Evolutionary conservation across 1,140 invertebrate genomes (phyloP).

Genomic region (Aphidius ervi): DNA sequence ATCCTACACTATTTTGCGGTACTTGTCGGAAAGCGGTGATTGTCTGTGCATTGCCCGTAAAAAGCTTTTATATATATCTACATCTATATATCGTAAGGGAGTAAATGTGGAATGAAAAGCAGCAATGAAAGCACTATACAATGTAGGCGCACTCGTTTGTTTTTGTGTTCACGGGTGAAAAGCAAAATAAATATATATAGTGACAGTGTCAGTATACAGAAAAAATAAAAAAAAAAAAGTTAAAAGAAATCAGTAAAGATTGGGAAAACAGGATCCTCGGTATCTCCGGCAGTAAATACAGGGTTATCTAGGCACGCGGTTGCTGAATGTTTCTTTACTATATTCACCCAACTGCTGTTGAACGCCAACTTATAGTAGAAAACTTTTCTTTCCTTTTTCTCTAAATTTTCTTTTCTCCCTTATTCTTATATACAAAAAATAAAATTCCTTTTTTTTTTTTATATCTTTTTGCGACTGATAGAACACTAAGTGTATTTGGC

Average conservation of each 20-base stretch:
- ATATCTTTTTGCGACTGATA: slow-evolving; percentile 31
- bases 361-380: too few species aligned
- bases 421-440: too few species aligned
- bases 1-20: slow-evolving; percentile 8
- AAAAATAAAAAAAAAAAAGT: too few species aligned
- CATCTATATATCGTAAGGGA: too few species aligned
- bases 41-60: slow-evolving; percentile 11
- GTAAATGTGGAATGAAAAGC: too few species aligned
- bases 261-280: slow-evolving; percentile 32
- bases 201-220: too few species aligned
- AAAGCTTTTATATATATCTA: slow-evolving; percentile 28
- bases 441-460: too few species aligned
- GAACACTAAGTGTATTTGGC: slow-evolving; percentile 50
- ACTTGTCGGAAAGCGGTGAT: slow-evolving; percentile 12
- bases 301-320: slow-evolving; percentile 32
- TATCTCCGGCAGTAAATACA: slow-evolving; percentile 39
- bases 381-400: too few species aligned
- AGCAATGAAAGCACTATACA: neutral
- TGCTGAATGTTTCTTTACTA: neutral
- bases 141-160: slow-evolving; percentile 29
- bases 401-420: too few species aligned
- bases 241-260: slow-evolving; percentile 12
- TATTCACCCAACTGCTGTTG: too few species aligned
- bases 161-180: slow-evolving; percentile 37
- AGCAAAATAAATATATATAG: too few species aligned